Evolutionary conservation across 2,888 invertebrate species (phyloP).

Genomic region (Stictocephala bisonia): DNA sequence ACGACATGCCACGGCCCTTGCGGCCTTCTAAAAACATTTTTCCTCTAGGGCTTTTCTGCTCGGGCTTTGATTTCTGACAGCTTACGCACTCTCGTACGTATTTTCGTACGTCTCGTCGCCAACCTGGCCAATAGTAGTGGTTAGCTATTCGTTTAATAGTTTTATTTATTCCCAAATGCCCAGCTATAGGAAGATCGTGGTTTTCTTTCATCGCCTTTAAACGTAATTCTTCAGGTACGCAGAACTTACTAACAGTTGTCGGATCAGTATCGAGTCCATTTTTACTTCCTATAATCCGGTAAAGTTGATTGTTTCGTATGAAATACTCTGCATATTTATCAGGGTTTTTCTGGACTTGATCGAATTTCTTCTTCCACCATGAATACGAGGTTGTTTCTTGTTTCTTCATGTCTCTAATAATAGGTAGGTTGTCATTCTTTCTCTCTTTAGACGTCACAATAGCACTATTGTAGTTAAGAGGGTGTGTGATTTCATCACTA

Average conservation of each 20-base stretch:
- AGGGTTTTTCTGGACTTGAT: background rate
- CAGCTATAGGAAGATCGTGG: constrained; percentile 57
- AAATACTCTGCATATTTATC: too few species aligned
- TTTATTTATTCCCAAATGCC: constrained; percentile 58
- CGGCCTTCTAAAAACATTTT: constrained; percentile 49
- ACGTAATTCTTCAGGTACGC: constrained; percentile 45
- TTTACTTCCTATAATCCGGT: too few species aligned
- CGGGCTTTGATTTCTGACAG: constrained; percentile 56
- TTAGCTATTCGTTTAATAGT: constrained; percentile 51
- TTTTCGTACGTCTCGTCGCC: constrained; percentile 53
- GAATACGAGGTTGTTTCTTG: too few species aligned
- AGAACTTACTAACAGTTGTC: too few species aligned
- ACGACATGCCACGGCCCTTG: constrained; percentile 58
- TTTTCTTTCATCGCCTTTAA: constrained; percentile 46
- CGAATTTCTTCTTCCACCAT: background rate
- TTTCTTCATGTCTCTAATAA: too few species aligned
- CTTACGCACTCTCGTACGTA: constrained; percentile 56
- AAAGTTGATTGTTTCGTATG: too few species aligned
- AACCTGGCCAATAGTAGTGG: constrained; percentile 59
- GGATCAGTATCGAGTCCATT: too few species aligned
- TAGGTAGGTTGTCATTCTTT: too few species aligned
- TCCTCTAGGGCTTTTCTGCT: constrained; percentile 52
- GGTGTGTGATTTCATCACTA: too few species aligned
- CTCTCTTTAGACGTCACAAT: too few species aligned
- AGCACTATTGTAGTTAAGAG: too few species aligned